Base-by-base conservation (phyloP, 1,140 invertebrate genomes). In the Heterodera schachtii region DNA sequence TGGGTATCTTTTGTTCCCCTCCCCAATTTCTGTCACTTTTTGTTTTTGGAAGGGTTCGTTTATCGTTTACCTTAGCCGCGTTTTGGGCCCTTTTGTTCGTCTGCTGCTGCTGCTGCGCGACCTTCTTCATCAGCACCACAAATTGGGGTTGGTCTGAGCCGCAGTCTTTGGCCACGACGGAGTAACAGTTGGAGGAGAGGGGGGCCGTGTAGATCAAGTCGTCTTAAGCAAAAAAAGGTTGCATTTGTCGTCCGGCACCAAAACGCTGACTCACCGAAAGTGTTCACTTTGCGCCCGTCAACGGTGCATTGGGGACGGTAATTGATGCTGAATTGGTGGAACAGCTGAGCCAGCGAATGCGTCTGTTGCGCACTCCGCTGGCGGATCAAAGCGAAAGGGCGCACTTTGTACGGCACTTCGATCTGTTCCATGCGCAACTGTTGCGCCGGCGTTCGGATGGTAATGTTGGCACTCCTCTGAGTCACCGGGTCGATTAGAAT, bases 401-500 rank as follows among this genome's bases (percentile, higher is more conserved):
- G 74, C 44, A 66, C 71, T 49, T 80, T 70, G 44, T 43, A 57
- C 47, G 79, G 79, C 75, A 80, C 21, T 66, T 80, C 79, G 69
- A 80, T 80, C 46, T 73, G 75, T 41, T 80, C 77, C 41, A 80
- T 47, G 47, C 47, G 43, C 44, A 80, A 16, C 46, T 49, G 69
- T 57, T 84, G 47, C 21, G 66, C 57, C 21, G 86, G 79, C 43
- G 86, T 86, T 49, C 84, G 70, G 21, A 87, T 49, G 47, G 86
- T 82, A 16, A 87, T 16, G 79, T 88, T 87, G 64, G 75, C 84
- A 31, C 81, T 57, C 52, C 70, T 69, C 47, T 80, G 83, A 73
- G 76, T 82, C 9, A 83, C 47, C 60, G 86, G 86, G 44, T 87
- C 87, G 67, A 88, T 84, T 41, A 85, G 9, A 80, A 78, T 78